These are phyloP conservation scores for Champsocephalus gunnari DNA, from an alignment of 2,797 vertebrate species.

Conservation along the genomic window DNA sequence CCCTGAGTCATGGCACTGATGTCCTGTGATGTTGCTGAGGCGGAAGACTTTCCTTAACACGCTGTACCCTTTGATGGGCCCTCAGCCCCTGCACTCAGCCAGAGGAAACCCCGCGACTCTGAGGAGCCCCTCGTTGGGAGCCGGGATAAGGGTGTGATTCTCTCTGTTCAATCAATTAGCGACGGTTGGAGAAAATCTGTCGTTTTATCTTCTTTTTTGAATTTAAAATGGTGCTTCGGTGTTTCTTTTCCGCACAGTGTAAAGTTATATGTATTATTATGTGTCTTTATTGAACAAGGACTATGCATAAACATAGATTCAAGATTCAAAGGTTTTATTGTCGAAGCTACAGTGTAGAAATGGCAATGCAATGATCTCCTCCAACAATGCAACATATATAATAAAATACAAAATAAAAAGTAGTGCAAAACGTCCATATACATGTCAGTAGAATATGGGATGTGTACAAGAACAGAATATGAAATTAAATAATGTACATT, in stretches of 20 bases:
- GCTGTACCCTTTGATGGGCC: conserved; percentile 80
- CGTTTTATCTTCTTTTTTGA: neutral
- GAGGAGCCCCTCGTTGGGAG: conserved; percentile 55
- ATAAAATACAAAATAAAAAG: too few species aligned
- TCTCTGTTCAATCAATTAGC: conserved; percentile 50
- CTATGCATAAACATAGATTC: too few species aligned
- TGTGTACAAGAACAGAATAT: too few species aligned
- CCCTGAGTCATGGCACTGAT: conserved; percentile 74
- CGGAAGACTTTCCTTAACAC: conserved; percentile 83
- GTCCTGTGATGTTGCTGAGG: conserved; percentile 85
- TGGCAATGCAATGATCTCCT: too few species aligned
- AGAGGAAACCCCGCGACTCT: conserved; percentile 63
- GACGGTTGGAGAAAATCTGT: conserved; percentile 11
- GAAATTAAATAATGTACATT: too few species aligned
- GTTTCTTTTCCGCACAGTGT: neutral
- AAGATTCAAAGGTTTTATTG: too few species aligned
- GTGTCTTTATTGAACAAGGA: too few species aligned
- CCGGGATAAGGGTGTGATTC: conserved; percentile 58
- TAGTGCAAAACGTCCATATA: too few species aligned
- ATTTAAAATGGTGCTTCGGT: neutral
- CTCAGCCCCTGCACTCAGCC: conserved; percentile 67
- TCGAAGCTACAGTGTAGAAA: too few species aligned
- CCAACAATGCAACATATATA: too few species aligned
- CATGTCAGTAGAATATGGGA: too few species aligned
- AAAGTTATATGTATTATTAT: neutral